Evolutionary conservation across 2,797 vertebrate species (phyloP), one percentile per base, ranked within the genome.

Genomic region (Adrianichthys oophorus): DNA sequence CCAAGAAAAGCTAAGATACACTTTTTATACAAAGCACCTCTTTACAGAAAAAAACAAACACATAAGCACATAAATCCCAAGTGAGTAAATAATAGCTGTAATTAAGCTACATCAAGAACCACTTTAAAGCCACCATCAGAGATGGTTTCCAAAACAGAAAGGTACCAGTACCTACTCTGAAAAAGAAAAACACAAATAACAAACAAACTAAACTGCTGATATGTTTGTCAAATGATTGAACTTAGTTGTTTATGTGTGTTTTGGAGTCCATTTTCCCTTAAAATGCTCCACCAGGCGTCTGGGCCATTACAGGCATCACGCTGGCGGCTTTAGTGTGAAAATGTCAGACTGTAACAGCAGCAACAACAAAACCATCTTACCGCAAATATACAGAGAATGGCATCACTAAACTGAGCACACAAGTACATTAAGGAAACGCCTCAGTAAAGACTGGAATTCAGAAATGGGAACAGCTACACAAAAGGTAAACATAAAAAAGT

Each of bases 81-180:
- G 92, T 95, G 91, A 94, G 93, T 93, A 93, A 94, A 93, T 93
- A 94, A 94, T 92, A 93, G 95, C 92, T 94, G 94, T 93, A 93
- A 94, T 92, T 92, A 87, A 95, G 94, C 93, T 93, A 91, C 91
- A 93, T 92, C 93, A 93, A 94, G 94, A 94, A 92, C 95, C 94
- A 95, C 94, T 95, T 98, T 95, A 96, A 98, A 97, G 95, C 94
- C 93, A 95, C 95, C 93, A 93, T 94, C 92, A 92, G 92, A 91
- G 94, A 96, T 92, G 91, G 92, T 93, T 92, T 37, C 91, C 87
- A 87, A 95, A 94, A 93, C 90, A 92, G 85, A 93, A 94, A 95
- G 94, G 95, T 96, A 98, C 96, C 96, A 96, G 96, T 96, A 97
- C 96, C 96, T 95, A 95, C 93, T 96, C 90, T 92, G 90, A 85